Base-by-base conservation (phyloP, 2,797 vertebrate genomes). In the Pyrocephalus nanus region DNA sequence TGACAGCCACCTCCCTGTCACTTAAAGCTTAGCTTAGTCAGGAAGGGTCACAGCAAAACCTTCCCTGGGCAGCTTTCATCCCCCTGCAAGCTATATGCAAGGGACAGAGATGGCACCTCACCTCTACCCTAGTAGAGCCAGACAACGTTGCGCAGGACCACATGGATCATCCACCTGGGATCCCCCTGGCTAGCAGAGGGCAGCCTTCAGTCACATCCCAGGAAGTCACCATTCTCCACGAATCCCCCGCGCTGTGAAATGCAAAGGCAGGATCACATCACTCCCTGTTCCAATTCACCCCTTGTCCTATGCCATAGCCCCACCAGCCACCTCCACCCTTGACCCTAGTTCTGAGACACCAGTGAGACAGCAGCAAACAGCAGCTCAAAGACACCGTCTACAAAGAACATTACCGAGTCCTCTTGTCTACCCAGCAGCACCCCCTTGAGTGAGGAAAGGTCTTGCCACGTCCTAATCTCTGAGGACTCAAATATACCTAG, bases 261-360 rank as follows among this genome's bases (percentile, higher is more conserved):
- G 1, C 42, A 73, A 38, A 67, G 30, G 57, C 69, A 86, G 77
- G 45, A 36, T 2, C 7, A 3, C 74, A 32, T 11, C 0, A 0
- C 40, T 76, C 43, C 9, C 40, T 32, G 55, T 43, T 80, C 57
- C 12, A 11, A 3, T 16, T 72, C 53, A 48, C 15, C 9, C 51
- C 0, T 0, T 0, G 0, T 25, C 30, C 75, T 18, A 16, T 0
- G 0, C 16, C 40, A 54, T 3, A 67, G 40, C 20, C 54, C 42
- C 4, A 6, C 17, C 0, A 1, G 50, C 26, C 51, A 86, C 64
- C 61, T 70, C 32, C 36, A 53, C 30, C 42, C 42, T 69, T 11
- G 2, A 30, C 23, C 58, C 55, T 3, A 0, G 14, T 25, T 69
- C 65, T 17, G 36, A 70, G 58, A 69, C 29, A 34, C 18, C 69